Percentiles rank a stretch among this genome's conserved stretches.
Conservation (phyloP, 1,140 invertebrate species). For the Portunus trituberculatus region DNA sequence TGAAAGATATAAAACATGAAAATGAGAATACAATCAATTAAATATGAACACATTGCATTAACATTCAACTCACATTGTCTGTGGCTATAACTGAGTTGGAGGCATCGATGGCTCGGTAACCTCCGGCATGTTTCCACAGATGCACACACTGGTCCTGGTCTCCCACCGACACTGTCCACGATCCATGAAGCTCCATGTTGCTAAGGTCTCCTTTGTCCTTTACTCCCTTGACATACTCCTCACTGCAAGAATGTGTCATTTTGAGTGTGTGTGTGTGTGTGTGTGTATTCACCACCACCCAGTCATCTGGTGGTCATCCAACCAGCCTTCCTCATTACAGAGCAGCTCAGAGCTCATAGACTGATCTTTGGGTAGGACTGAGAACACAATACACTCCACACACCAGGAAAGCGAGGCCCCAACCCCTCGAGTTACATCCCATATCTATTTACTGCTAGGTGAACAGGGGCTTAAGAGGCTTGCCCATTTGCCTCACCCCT, state of each 20-base stretch:
- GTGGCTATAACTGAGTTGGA: slow-evolving; percentile 87
- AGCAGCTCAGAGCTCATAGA: too few relatives aligned
- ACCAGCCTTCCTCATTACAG: too few relatives aligned
- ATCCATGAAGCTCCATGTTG: slow-evolving; percentile 81
- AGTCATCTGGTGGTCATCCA: too few relatives aligned
- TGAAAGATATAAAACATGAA: neutral
- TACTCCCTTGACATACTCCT: slow-evolving; percentile 89
- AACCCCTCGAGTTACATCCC: too few relatives aligned
- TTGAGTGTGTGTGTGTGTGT: slow-evolving; percentile 32
- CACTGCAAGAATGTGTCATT: slow-evolving; percentile 82
- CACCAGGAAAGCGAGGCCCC: too few relatives aligned
- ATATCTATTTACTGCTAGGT: too few relatives aligned
- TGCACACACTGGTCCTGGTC: slow-evolving; percentile 98
- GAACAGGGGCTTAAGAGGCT: too few relatives aligned
- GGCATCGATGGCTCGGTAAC: slow-evolving; percentile 93
- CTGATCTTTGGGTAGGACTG: too few relatives aligned
- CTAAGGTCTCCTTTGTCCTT: slow-evolving; percentile 88
- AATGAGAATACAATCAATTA: neutral
- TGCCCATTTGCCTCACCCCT: too few relatives aligned
- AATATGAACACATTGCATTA: neutral
- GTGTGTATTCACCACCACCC: too few relatives aligned
- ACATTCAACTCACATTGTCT: slow-evolving; percentile 83
- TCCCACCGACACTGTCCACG: slow-evolving; percentile 92
- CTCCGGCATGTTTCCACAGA: slow-evolving; percentile 95
- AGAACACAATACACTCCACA: too few relatives aligned